Evolutionary conservation across 1,140 invertebrate species (phyloP), one percentile per base, ranked within the genome.

Genomic region (Scaptomyza montana): DNA sequence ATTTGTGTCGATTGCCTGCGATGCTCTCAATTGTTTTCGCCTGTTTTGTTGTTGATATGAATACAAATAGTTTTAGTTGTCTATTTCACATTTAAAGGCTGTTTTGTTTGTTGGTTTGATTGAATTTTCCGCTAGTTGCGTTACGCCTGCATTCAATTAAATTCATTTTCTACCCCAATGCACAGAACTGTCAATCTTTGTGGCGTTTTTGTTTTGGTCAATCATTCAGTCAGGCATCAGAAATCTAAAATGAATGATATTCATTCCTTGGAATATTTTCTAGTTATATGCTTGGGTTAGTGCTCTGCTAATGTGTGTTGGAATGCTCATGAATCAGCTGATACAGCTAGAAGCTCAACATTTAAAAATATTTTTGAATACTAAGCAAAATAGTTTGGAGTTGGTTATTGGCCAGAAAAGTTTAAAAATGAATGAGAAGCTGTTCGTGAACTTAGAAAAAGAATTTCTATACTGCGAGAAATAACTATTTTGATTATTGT

Each of bases 131-230:
- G 79, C 79, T 63, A 47, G 69, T 19, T 71, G 53, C 68, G 36
- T 45, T 19, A 25, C 59, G 74, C 65, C 1, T 55, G 66, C 67
- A 61, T 41, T 43, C 36, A 36, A n/a, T n/a, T 47, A 4, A 33
- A 72, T 59, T 65, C 47, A 13, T 33, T 54, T 54, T 41, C 10
- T 49, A 43, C 12, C 55, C 47, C n/a, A 46, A 45, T 12, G 13
- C 21, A 28, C 36, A 69, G 47, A 54, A 75, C 76, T 82, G 80
- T 82, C 80, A 84, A 79, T 82, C 76, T 66, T 49, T 49, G 30
- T 47, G 39, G 63, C 47, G 60, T 30, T 67, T 67, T 79, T 82
- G 80, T 79, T 84, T 68, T 54, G 77, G 50, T 72, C 76, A 65
- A 63, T 59, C 74, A 74, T 36, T 80, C 62, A 16, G 75, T 82